phyloP scores from a whole-genome alignment of 2,888 invertebrate genomes.

The Amphipoea oculea region DNA sequence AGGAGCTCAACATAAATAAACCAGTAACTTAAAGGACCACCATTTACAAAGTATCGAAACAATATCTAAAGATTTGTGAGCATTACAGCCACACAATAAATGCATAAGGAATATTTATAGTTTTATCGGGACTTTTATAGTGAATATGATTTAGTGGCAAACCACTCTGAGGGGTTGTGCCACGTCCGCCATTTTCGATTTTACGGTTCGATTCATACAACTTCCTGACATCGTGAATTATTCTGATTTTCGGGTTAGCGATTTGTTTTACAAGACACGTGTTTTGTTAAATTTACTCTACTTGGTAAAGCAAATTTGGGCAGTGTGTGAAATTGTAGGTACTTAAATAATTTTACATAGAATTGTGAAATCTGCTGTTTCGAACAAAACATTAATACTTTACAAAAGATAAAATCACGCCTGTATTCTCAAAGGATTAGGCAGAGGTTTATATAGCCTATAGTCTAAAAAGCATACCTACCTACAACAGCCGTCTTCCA shows the following conservation, averaged over 20 bases:
- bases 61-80: conserved; percentile 76
- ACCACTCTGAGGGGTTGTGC: conserved; percentile 79
- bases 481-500: too few species aligned
- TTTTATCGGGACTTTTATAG: conserved; percentile 87
- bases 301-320: not conserved
- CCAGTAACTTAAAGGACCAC: not conserved
- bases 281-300: conserved; percentile 18
- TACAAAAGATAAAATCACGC: too few species aligned
- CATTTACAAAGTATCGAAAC: conserved; percentile 30
- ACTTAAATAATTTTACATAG: not conserved
- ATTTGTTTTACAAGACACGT: conserved; percentile 50
- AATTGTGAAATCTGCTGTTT: not conserved
- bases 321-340: not conserved
- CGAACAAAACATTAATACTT: not conserved
- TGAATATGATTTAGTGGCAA: conserved; percentile 86
- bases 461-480: too few species aligned
- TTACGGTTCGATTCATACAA: conserved; percentile 79
- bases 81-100: conserved; percentile 81
- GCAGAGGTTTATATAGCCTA: too few species aligned
- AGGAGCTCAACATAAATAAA: not conserved
- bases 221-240: conserved; percentile 71
- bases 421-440: too few species aligned
- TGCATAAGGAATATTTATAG: conserved; percentile 86
- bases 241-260: conserved; percentile 68
- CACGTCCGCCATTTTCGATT: conserved; percentile 86